A percentile compares a stretch with the other conserved stretches of the same genome.
Evolutionary conservation across 2,797 vertebrate species (phyloP).

Genomic region (Takifugu ocellatus): DNA sequence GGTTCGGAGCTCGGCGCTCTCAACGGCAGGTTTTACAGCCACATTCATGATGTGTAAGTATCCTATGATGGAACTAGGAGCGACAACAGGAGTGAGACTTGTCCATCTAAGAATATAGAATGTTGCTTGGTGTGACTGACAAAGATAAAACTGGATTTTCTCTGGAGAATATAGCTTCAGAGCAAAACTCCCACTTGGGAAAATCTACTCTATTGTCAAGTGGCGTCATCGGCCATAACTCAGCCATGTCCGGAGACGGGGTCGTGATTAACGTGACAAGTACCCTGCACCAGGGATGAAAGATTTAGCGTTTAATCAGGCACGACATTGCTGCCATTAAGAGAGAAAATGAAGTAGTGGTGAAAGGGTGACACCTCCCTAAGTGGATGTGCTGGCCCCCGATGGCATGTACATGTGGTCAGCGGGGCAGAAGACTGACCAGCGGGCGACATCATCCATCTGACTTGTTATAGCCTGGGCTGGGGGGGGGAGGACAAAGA

Average conservation of each 20-base stretch:
- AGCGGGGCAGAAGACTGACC: conserved; percentile 21
- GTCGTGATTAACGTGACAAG: conserved; percentile 52
- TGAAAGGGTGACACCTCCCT: conserved; percentile 50
- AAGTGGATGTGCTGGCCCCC: conserved; percentile 61
- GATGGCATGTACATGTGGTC: conserved; percentile 29
- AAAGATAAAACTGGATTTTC: conserved; percentile 4
- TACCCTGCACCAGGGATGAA: conserved; percentile 34
- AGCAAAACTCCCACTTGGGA: conserved; percentile 5
- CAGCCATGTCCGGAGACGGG: conserved; percentile 25
- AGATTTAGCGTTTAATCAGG: conserved; percentile 71
- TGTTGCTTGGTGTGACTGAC: background rate
- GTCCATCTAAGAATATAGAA: background rate
- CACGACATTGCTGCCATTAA: conserved; percentile 41
- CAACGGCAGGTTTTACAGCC: conserved; percentile 79
- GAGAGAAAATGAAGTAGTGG: conserved; percentile 57
- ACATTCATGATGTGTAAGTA: conserved; percentile 79
- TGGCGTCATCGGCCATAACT: conserved; percentile 30
- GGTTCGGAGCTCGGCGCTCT: conserved; percentile 79
- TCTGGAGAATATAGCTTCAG: background rate
- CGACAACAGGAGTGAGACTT: background rate
- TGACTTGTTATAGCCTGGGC: conserved; percentile 38
- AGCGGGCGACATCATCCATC: conserved; percentile 36
- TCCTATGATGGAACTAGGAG: background rate
- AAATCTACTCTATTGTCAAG: conserved; percentile 29
- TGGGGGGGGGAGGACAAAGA: conserved; percentile 34